Evolutionary conservation across 2,113 vertebrate species (phyloP).

Genomic region (Notarius lentiginosus): DNA sequence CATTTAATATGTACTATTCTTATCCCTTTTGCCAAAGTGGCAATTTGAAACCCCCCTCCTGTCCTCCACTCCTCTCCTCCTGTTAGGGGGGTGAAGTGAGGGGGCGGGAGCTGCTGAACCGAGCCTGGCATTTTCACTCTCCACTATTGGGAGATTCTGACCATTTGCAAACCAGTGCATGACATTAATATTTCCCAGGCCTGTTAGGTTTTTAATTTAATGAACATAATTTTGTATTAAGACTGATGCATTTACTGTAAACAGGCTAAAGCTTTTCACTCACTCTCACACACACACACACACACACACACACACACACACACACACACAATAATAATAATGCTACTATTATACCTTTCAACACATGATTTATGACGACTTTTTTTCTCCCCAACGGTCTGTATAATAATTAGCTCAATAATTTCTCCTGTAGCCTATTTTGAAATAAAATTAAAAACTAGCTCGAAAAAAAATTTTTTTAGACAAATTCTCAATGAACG

Average conservation of each 20-base stretch:
- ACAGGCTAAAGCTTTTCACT: not conserved
- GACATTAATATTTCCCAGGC: constrained; percentile 6
- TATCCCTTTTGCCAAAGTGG: constrained; percentile 68
- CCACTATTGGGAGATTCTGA: constrained; percentile 52
- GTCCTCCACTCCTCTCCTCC: constrained; percentile 15
- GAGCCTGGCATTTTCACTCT: constrained; percentile 61
- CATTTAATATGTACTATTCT: constrained; percentile 73
- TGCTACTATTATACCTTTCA: not conserved
- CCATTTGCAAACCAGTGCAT: constrained; percentile 45
- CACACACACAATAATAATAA: constrained; percentile 4
- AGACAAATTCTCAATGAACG: not conserved
- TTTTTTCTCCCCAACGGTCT: not conserved
- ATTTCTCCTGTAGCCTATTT: not conserved
- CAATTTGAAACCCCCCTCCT: constrained; percentile 65
- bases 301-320: constrained; percentile 18
- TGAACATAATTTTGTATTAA: not conserved
- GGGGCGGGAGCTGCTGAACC: constrained; percentile 53
- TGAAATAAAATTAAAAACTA: too few species aligned
- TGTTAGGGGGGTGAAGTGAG: constrained; percentile 48
- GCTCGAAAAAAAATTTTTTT: not conserved
- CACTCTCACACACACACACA: not conserved
- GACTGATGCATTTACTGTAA: constrained; percentile 1
- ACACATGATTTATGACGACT: not conserved
- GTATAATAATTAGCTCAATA: not conserved
- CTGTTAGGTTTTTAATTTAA: constrained; percentile 3